Evolutionary conservation across 1,140 invertebrate genomes (phyloP).

Genomic region (Bacillus rossius): DNA sequence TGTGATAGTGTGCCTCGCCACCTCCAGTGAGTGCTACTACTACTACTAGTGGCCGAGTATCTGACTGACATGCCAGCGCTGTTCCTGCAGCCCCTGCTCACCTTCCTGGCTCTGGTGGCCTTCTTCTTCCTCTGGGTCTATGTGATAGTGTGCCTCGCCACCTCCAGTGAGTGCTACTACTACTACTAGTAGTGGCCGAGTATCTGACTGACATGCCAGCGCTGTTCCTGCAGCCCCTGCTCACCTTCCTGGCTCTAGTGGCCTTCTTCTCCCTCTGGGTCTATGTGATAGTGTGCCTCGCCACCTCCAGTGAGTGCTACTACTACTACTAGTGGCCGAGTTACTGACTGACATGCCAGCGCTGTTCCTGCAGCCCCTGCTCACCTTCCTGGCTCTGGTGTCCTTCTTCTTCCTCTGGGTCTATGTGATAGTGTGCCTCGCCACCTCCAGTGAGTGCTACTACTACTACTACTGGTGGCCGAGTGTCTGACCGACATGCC

Average conservation of each 20-base stretch:
- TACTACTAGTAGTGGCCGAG: too few relatives aligned
- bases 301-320: conserved; percentile 66
- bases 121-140: conserved; percentile 84
- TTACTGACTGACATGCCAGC: conserved; percentile 74
- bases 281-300: conserved; percentile 62
- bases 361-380: conserved; percentile 80
- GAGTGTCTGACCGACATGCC: conserved; percentile 79
- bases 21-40: conserved; percentile 64
- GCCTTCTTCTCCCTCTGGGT: conserved; percentile 84
- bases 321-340: too few relatives aligned
- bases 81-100: conserved; percentile 81
- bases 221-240: conserved; percentile 80
- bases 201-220: conserved; percentile 74
- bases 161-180: conserved; percentile 64
- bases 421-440: conserved; percentile 62
- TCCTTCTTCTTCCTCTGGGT: conserved; percentile 84
- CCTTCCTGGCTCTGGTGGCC: conserved; percentile 67
- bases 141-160: conserved; percentile 66
- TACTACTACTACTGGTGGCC: too few relatives aligned
- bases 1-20: conserved; percentile 66
- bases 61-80: conserved; percentile 77
- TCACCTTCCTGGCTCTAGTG: conserved; percentile 75
- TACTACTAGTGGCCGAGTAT: too few relatives aligned
- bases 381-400: conserved; percentile 75
- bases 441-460: conserved; percentile 66